Evolutionary conservation across 2,797 vertebrate species (phyloP).

Genomic region (Scolopax bukidnonensis): DNA sequence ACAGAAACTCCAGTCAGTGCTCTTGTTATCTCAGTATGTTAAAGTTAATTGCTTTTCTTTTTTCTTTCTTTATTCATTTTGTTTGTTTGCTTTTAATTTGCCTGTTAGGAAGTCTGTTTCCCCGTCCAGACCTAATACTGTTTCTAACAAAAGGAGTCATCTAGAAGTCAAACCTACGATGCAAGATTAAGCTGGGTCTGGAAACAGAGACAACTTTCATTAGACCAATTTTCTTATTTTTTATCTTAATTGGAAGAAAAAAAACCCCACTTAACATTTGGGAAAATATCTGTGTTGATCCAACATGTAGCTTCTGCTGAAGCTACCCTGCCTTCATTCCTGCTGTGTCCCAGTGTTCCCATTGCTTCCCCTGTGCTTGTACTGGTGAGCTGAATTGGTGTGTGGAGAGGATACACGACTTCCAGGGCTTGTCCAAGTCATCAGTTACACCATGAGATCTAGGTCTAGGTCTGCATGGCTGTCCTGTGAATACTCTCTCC

Average conservation of each 20-base stretch:
- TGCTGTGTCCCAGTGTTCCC: rapidly evolving
- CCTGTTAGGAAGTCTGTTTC: not conserved
- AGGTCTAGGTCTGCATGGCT: not conserved
- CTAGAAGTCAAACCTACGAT: not conserved
- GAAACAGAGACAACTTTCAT: not conserved
- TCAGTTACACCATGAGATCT: rapidly evolving
- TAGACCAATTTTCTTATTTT: not conserved
- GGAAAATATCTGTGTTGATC: not conserved
- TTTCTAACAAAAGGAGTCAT: not conserved
- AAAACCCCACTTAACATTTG: not conserved
- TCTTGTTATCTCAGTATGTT: not conserved
- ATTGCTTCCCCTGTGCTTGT: rapidly evolving
- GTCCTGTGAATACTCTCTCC: not conserved
- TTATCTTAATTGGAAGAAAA: not conserved
- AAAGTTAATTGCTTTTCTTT: not conserved
- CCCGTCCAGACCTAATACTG: not conserved
- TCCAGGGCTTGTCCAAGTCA: not conserved
- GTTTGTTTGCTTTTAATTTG: slow-evolving; percentile 37
- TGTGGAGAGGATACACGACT: rapidly evolving
- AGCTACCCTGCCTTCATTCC: not conserved
- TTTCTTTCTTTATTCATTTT: not conserved
- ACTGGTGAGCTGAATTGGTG: not conserved
- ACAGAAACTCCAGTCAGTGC: not conserved
- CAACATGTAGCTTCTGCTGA: not conserved
- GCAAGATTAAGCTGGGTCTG: not conserved